Evolutionary conservation across 2,888 invertebrate species (phyloP).

Genomic region (Andrena minutula): DNA sequence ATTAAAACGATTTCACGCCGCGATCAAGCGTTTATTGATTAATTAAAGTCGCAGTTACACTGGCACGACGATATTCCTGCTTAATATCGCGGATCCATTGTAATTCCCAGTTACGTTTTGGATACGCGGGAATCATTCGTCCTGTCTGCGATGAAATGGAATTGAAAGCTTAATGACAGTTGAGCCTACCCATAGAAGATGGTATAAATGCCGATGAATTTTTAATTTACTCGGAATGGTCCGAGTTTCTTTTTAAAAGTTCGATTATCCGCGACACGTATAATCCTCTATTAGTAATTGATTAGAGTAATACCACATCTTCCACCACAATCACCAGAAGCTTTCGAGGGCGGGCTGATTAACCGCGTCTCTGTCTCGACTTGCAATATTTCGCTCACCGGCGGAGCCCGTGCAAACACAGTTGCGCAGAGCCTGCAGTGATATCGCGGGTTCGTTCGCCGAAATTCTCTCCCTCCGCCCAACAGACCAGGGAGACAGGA

Average conservation of each 20-base stretch:
- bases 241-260: too few relatives aligned
- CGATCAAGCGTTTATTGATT: conserved; percentile 36
- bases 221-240: too few relatives aligned
- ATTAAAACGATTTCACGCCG: conserved; percentile 33
- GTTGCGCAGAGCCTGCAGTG: not conserved
- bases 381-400: not conserved
- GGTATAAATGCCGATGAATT: too few relatives aligned
- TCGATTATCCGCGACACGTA: too few relatives aligned
- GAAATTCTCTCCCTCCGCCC: not conserved
- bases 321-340: too few relatives aligned
- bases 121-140: not conserved
- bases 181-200: too few relatives aligned
- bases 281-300: too few relatives aligned
- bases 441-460: not conserved
- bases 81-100: not conserved
- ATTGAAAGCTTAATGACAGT: not conserved
- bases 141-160: not conserved
- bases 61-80: not conserved
- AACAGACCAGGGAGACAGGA: not conserved
- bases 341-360: too few relatives aligned
- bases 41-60: conserved; percentile 24
- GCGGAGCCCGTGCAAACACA: not conserved
- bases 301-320: too few relatives aligned
- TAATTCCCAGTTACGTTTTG: conserved; percentile 3
- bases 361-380: not conserved